Evolutionary conservation across 1,140 invertebrate species (phyloP), one percentile per base, ranked within the genome.

Genomic region (Rhynchophorus ferrugineus): DNA sequence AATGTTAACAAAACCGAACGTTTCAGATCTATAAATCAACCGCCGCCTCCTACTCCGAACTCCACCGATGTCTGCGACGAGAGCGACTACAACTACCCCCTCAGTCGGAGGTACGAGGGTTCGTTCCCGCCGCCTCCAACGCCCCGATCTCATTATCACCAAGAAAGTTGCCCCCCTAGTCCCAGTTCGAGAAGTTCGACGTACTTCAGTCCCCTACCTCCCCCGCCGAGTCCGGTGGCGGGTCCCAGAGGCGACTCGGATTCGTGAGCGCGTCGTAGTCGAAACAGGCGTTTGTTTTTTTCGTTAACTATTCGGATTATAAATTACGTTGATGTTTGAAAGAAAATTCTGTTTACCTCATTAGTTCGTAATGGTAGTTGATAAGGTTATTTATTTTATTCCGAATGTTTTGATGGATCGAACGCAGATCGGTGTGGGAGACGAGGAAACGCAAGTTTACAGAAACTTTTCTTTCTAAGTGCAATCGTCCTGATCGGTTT

Each of bases 11-110:
- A 29, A 6, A 29, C 24, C 36, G 11, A 7, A 43, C 82, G 84
- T 66, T 89, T 91, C 67, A 79, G 84, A 56, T 79, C 78, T 14
- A 82, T 83, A 20, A 88, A 91, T 73, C 82, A 87, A 58, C 89
- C 89, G 1, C 92, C 92, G 13, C 91, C 91, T 1, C 91, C 91
- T 2, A 95, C 92, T 5, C 92, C 93, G 0, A 95, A 91, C 68
- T 91, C 89, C 58, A 95, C 93, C 2, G 92, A 95, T 67, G 87
- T 94, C 8, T 92, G 87, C 68, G 89, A 93, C 63, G 91, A 94
- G 61, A 88, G 85, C 2, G 88, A 91, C 63, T 82, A 77, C 37
- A 81, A 83, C 62, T 83, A 83, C 61, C 76, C 71, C 8, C n/a
- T 54, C 11, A 72, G 69, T 7, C 65, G 69, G 24, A 70, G 41